Conservation (phyloP, 2,888 invertebrate species). For the Drosophila tripunctata region DNA sequence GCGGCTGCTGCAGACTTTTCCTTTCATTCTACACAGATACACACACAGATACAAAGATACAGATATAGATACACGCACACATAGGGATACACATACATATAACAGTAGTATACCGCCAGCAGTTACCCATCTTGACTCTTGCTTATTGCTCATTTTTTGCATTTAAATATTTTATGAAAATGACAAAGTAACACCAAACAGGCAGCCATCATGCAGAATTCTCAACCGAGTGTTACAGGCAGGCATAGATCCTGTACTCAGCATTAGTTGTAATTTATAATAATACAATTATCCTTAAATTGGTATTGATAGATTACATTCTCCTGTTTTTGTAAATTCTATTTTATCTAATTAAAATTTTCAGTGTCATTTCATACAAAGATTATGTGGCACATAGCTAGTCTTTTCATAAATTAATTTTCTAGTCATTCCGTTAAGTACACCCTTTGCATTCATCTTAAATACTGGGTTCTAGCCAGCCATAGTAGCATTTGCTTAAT, state of each 20-base stretch:
- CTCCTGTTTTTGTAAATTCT: too few relatives aligned
- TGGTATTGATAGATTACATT: too few relatives aligned
- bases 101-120: background rate
- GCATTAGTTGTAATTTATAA: too few relatives aligned
- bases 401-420: too few relatives aligned
- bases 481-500: constrained; percentile 51
- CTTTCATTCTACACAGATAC: constrained; percentile 29
- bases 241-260: background rate
- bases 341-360: too few relatives aligned
- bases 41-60: background rate
- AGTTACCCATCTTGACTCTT: constrained; percentile 34
- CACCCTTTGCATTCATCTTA: background rate
- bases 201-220: constrained; percentile 5
- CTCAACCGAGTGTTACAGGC: too few relatives aligned
- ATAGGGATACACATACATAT: too few relatives aligned
- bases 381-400: too few relatives aligned
- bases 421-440: background rate
- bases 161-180: constrained; percentile 75
- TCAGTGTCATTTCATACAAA: too few relatives aligned
- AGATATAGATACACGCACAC: background rate
- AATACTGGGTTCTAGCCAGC: background rate
- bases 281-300: too few relatives aligned
- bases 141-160: constrained; percentile 48
- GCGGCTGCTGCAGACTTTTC: constrained; percentile 36
- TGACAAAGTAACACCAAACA: constrained; percentile 48